Conservation (phyloP, 1,140 invertebrate genomes). For the Drosophila kurseongensis region DNA sequence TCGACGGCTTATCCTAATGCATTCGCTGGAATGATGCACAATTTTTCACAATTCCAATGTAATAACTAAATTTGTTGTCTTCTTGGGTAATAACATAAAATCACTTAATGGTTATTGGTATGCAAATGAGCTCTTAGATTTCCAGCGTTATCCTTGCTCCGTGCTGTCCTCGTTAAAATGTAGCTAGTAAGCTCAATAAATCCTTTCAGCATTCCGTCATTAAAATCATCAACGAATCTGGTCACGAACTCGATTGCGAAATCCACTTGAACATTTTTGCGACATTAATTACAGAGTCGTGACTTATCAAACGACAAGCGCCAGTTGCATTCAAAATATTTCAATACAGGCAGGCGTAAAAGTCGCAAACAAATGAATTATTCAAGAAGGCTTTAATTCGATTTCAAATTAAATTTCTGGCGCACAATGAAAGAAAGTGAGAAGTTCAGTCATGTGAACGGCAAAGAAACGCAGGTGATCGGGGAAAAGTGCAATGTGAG, state of each 20-base stretch:
- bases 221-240: conserved; percentile 35
- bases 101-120: conserved; percentile 5
- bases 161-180: conserved; percentile 17
- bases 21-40: conserved; percentile 31
- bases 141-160: neutral
- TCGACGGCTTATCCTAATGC: conserved; percentile 12
- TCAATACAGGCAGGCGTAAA: conserved; percentile 4
- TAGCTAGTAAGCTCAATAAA: conserved; percentile 23
- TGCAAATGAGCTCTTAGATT: neutral
- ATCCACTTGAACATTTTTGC: conserved; percentile 37
- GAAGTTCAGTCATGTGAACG: conserved; percentile 22
- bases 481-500: conserved; percentile 9
- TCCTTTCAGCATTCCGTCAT: conserved; percentile 20
- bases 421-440: conserved; percentile 26
- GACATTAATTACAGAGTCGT: conserved; percentile 53
- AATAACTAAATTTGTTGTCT: conserved; percentile 38
- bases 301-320: conserved; percentile 39
- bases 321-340: conserved; percentile 16
- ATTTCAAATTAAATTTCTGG: conserved; percentile 29
- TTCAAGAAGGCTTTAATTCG: conserved; percentile 40
- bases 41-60: conserved; percentile 26
- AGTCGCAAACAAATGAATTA: conserved; percentile 32
- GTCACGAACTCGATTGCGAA: conserved; percentile 54
- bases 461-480: conserved; percentile 26
- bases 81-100: neutral